phyloP scores from a whole-genome alignment of 1,140 invertebrate genomes.

The Melanaphis sacchari region DNA sequence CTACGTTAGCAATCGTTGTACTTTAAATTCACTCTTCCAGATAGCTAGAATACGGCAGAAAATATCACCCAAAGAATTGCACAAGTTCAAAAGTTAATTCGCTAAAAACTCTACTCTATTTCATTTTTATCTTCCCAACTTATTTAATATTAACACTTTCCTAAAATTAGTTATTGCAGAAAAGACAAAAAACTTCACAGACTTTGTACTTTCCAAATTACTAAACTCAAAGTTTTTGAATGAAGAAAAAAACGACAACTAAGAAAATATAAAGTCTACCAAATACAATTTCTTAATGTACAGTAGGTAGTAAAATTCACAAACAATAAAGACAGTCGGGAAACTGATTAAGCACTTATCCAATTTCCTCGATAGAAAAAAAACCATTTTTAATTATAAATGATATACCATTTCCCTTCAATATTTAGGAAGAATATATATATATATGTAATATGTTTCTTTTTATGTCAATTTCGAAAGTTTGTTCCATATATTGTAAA shows the following conservation, averaged over 20 bases:
- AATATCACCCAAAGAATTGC: neutral
- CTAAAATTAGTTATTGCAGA: conserved; percentile 19
- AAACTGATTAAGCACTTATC: conserved; percentile 25
- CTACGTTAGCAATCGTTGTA: neutral
- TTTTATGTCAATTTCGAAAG: neutral
- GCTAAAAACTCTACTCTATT: neutral
- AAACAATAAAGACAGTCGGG: neutral
- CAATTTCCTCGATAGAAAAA: neutral
- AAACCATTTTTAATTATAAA: conserved; percentile 25
- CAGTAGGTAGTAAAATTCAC: conserved; percentile 11
- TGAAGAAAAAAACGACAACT: neutral
- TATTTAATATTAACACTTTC: conserved; percentile 12
- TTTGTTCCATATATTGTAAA: neutral
- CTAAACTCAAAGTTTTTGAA: conserved; percentile 5
- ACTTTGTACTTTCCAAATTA: conserved; percentile 26
- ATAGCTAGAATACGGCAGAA: neutral
- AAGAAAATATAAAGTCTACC: neutral
- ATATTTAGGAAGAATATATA: neutral
- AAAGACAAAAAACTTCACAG: neutral
- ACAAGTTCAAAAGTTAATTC: conserved; percentile 18
- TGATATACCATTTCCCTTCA: neutral
- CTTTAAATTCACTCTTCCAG: neutral
- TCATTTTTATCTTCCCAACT: neutral
- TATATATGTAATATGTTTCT: neutral
- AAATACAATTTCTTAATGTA: conserved; percentile 40